Evolutionary conservation across 2,113 vertebrate species (phyloP), one percentile per base, ranked within the genome.

Genomic region (Malurus cyaneus): DNA sequence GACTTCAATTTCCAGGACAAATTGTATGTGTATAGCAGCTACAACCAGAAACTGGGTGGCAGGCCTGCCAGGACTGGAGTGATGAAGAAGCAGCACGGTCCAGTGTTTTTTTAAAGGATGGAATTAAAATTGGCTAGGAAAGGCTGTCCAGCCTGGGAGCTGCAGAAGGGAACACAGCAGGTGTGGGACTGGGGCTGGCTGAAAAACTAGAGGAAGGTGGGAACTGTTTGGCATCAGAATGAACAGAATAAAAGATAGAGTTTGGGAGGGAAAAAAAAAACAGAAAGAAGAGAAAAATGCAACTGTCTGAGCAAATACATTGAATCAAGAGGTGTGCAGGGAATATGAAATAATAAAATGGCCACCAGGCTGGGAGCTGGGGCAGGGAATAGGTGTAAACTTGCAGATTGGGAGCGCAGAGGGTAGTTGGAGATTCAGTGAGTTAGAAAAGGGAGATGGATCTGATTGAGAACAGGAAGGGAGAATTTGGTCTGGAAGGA

Each of bases 81-180:
- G 31, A 89, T 19, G 47, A 74, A 36, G 26, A 57, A 89, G 18
- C 7, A 74, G 34, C 26, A 16, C 65, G 23, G 42, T 47, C 19
- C 61, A 12, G 19, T 77, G 11, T 17, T 80, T 84, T 50, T 31
- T 52, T 26, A 56, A 61, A 80, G 41, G 61, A 69, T 41, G 32
- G 50, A 67, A 32, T 10, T 69, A 36, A 76, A 93, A 69, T 32
- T 90, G 76, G 54, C 76, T 57, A 32, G 67, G 62, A 93, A 88
- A 76, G 24, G 28, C 79, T 60, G 42, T 72, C 65, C 24, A 47
- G 74, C 29, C 52, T 76, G 57, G 41, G 49, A 76, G 71, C 44
- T 92, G 76, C 88, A 65, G 86, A 86, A 90, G 67, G 62, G 84
- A 80, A 49, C 31, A 67, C 53, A 90, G 82, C 88, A 95, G 66